Conservation (phyloP, 2,797 vertebrate species). For the Cuculus canorus region DNA sequence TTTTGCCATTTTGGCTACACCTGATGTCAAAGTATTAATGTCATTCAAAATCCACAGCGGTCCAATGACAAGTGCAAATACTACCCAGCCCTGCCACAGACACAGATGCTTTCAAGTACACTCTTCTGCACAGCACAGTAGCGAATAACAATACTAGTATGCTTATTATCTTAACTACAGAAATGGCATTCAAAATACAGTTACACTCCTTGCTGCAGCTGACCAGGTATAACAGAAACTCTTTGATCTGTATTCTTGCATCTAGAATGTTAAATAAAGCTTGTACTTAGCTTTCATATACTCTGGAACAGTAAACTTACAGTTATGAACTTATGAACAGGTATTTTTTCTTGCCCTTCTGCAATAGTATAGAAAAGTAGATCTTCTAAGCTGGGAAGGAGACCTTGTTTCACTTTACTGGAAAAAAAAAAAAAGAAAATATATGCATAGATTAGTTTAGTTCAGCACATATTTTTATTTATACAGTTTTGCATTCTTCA, state of each 20-base stretch:
- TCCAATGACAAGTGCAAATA: neutral
- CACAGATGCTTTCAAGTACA: neutral
- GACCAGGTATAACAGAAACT: neutral
- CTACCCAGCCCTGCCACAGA: neutral
- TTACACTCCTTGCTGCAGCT: neutral
- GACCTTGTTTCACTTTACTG: constrained; percentile 93
- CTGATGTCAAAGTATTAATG: neutral
- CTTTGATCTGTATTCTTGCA: neutral
- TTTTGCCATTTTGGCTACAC: neutral
- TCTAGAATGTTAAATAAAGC: neutral
- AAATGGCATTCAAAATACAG: neutral
- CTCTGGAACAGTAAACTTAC: constrained; percentile 80
- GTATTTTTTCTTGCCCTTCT: constrained; percentile 97
- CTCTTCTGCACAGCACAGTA: neutral
- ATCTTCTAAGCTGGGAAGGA: constrained; percentile 96
- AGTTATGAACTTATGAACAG: constrained; percentile 97
- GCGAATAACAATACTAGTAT: neutral
- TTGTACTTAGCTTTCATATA: neutral
- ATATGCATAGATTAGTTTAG: neutral
- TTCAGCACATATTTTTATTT: neutral
- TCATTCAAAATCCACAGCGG: neutral
- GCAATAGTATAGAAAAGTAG: constrained; percentile 98
- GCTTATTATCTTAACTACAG: neutral
- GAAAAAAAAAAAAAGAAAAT: neutral
- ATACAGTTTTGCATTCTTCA: neutral